Evolutionary conservation across 2,888 invertebrate species (phyloP).

Genomic region (Hermaeophaga mercurialis): DNA sequence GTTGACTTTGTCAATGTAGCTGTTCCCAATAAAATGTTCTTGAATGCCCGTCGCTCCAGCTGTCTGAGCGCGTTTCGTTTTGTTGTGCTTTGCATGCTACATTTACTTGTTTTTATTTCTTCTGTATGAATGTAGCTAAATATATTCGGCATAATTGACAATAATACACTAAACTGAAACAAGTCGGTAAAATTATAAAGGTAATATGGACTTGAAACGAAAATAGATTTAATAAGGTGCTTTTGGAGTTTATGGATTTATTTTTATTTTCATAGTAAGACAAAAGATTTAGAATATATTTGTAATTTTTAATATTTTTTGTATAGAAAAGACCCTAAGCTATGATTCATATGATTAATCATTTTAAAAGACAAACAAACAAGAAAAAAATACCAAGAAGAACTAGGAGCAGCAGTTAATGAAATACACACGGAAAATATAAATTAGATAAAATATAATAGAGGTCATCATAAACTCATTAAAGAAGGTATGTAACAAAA

Average conservation of each 20-base stretch:
- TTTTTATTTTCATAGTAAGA: too few species aligned
- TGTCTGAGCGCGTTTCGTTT: conserved; percentile 18
- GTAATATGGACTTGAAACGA: neutral
- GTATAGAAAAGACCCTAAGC: too few species aligned
- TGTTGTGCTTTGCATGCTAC: conserved; percentile 22
- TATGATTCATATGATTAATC: too few species aligned
- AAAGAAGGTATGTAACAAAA: too few species aligned
- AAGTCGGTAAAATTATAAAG: conserved; percentile 9
- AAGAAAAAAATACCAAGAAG: too few species aligned
- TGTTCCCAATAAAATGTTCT: conserved; percentile 21
- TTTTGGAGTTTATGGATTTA: neutral
- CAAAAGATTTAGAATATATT: too few species aligned
- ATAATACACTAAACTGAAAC: conserved; percentile 15
- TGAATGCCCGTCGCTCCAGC: conserved; percentile 20
- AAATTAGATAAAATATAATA: too few species aligned
- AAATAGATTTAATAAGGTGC: neutral
- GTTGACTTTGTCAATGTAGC: conserved; percentile 23
- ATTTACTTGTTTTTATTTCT: conserved; percentile 25
- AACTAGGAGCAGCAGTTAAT: too few species aligned
- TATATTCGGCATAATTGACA: conserved; percentile 20
- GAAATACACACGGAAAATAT: too few species aligned
- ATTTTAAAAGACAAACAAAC: too few species aligned
- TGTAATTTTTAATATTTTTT: too few species aligned
- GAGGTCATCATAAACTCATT: too few species aligned
- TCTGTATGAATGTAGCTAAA: conserved; percentile 24